These are phyloP conservation scores for Knipowitschia caucasica DNA, from an alignment of 2,797 vertebrate species.

Conservation along the genomic window DNA sequence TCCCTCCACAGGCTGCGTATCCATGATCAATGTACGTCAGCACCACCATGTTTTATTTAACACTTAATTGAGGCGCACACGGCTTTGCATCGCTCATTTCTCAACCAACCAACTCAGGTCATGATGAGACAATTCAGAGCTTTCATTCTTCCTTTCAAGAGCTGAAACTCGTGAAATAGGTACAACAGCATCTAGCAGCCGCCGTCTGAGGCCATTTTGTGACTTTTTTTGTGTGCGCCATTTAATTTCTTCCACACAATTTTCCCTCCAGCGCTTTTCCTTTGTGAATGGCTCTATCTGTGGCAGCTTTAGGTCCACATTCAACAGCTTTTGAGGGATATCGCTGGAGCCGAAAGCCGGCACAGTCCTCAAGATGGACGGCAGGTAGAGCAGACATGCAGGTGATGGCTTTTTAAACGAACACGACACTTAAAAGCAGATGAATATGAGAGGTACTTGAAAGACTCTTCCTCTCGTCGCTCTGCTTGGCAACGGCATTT, in stretches of 20 bases:
- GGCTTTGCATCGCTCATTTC: slow-evolving; percentile 27
- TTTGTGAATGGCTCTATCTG: slow-evolving; percentile 30
- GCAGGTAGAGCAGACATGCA: slow-evolving; percentile 29
- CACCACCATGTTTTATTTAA: slow-evolving; percentile 73
- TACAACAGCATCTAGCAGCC: slow-evolving; percentile 18
- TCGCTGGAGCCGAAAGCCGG: slow-evolving; percentile 23
- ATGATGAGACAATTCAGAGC: slow-evolving; percentile 15
- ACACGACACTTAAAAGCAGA: slow-evolving; percentile 19
- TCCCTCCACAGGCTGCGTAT: slow-evolving; percentile 44
- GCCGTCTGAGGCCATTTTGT: slow-evolving; percentile 16
- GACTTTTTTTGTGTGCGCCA: slow-evolving; percentile 22
- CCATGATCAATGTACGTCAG: slow-evolving; percentile 66
- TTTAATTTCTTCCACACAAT: slow-evolving; percentile 16
- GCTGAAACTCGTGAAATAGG: slow-evolving; percentile 9
- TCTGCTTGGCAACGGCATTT: background rate
- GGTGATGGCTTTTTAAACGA: slow-evolving; percentile 37
- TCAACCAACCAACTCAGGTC: slow-evolving; percentile 33
- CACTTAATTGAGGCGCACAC: slow-evolving; percentile 48
- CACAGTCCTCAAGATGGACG: slow-evolving; percentile 35
- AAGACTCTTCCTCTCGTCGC: background rate
- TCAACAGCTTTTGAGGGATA: slow-evolving; percentile 31
- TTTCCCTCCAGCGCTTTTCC: slow-evolving; percentile 14
- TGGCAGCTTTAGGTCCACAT: slow-evolving; percentile 11
- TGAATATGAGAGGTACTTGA: background rate
- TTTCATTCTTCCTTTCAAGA: slow-evolving; percentile 26